Evolutionary conservation across 2,113 vertebrate genomes (phyloP), one percentile per base, ranked within the genome.

Genomic region (Leiothrix lutea): DNA sequence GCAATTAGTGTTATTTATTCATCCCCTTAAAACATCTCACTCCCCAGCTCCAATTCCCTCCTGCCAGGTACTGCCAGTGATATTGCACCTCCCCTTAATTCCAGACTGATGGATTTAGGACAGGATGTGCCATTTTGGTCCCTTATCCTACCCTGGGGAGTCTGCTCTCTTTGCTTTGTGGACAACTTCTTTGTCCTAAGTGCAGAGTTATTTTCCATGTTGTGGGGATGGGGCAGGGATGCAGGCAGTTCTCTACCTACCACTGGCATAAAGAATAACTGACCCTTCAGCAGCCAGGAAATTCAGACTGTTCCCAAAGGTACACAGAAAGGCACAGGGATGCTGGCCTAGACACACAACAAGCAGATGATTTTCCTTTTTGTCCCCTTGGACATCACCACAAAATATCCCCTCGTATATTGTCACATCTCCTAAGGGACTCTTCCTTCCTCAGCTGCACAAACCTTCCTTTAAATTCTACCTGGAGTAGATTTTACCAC

Each of bases 1-100:
- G 50, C 42, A 80, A 88, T 78, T 73, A 86, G 22, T 79, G 61
- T 84, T 95, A 87, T 95, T 91, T 95, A 86, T 90, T 92, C 51
- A 69, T 71, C 62, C 70, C n/a, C 40, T 85, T 48, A 89, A 92
- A 94, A 42, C 80, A 66, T 24, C 72, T 84, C 36, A 15, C 8
- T 67, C 51, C 33, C 35, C 44, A 44, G 71, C 18, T 73, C 44
- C 77, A 35, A 57, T 75, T 95, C 67, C 42, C 82, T 70, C 42
- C 67, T 84, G 65, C 48, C 87, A 86, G 58, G 67, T 73, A 25
- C 11, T 62, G 80, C 21, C 67, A 69, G 42, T 15, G 60, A 74
- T 73, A 66, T 3, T 70, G 58, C 26, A 58, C 47, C 40, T 70
- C 35, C 38, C 42, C 67, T 88, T 47, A 42, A 90, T 61, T 62